Percentiles rank a stretch among this genome's conserved stretches.
Evolutionary conservation across 2,797 vertebrate genomes (phyloP).

Genomic region (Echeneis naucrates): DNA sequence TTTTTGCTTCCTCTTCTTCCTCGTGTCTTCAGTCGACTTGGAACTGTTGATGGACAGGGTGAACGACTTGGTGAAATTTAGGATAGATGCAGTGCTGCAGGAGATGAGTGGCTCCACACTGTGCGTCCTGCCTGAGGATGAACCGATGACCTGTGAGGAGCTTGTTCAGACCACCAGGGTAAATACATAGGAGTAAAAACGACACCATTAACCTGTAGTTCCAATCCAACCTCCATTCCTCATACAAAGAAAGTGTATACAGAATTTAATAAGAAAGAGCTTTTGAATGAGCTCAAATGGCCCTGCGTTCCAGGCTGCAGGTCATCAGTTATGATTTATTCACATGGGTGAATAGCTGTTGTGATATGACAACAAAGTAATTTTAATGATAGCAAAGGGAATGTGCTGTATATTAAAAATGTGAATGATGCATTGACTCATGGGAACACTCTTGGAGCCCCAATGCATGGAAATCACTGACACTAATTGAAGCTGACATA

Average conservation of each 20-base stretch:
- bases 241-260: not conserved
- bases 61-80: conserved; percentile 91
- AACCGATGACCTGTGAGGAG: conserved; percentile 89
- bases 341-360: not conserved
- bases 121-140: conserved; percentile 89
- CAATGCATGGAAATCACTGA: conserved; percentile 4
- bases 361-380: not conserved
- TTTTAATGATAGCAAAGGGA: conserved; percentile 4
- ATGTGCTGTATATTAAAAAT: not conserved
- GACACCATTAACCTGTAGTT: not conserved
- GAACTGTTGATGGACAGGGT: conserved; percentile 90
- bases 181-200: conserved; percentile 13
- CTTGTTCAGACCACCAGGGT: conserved; percentile 94
- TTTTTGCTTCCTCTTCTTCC: not conserved
- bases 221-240: too few species aligned
- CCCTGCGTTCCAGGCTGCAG: not conserved
- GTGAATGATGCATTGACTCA: not conserved
- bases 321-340: conserved; percentile 7
- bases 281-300: not conserved
- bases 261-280: not conserved
- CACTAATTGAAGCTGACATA: conserved; percentile 5
- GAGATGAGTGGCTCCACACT: conserved; percentile 88
- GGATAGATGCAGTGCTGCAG: conserved; percentile 90
- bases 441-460: not conserved
- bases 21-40: conserved; percentile 83